Conservation (phyloP, 2,888 invertebrate genomes). For the Clitarchus hookeri region DNA sequence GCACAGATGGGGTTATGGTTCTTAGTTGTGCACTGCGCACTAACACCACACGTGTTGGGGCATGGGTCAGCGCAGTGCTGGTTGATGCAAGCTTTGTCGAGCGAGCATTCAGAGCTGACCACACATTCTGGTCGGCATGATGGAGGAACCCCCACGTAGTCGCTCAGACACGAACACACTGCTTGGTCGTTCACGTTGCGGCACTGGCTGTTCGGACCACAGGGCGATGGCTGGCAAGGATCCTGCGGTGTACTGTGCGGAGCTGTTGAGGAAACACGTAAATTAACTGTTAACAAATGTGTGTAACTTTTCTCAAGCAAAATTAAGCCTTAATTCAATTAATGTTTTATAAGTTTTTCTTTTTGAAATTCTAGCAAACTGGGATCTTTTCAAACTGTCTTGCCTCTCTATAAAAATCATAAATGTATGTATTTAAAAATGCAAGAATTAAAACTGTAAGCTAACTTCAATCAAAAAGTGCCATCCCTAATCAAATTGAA, state of each 20-base stretch:
- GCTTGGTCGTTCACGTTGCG: conserved; percentile 78
- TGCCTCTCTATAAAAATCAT: background rate
- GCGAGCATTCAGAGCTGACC: conserved; percentile 83
- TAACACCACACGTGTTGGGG: conserved; percentile 83
- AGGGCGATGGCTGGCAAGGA: conserved; percentile 83
- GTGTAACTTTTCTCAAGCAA: background rate
- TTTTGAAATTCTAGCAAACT: no score
- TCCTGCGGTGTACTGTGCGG: conserved; percentile 59
- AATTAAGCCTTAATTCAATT: background rate
- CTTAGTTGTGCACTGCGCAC: conserved; percentile 79
- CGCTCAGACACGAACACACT: conserved; percentile 81
- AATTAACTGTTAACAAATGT: background rate
- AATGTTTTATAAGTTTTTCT: background rate
- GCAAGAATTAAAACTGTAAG: background rate
- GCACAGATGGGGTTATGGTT: conserved; percentile 89
- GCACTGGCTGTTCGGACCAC: conserved; percentile 87
- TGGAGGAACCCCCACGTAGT: conserved; percentile 78
- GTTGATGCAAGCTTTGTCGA: conserved; percentile 81
- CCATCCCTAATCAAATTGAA: no score
- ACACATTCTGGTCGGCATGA: conserved; percentile 84
- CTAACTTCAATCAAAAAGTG: background rate
- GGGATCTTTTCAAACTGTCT: no score
- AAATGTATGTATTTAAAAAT: background rate
- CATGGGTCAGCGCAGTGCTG: conserved; percentile 88
- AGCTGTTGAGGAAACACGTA: conserved; percentile 47